phyloP scores from a whole-genome alignment of 2,113 vertebrate species.

The Sphaerodactylus townsendi region DNA sequence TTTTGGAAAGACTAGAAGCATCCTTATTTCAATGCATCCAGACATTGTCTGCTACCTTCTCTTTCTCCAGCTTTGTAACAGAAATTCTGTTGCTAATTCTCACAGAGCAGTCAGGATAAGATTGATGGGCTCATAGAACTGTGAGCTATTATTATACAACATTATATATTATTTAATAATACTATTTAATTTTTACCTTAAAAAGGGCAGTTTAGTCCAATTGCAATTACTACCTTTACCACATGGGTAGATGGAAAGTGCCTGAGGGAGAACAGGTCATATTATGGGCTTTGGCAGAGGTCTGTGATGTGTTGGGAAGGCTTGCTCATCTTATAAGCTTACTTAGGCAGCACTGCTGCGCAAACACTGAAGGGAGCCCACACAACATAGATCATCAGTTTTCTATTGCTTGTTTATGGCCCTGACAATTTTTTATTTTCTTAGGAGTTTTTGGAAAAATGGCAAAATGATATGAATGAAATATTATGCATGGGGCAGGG shows the following conservation, averaged over 20 bases:
- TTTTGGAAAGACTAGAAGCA: too few relatives aligned
- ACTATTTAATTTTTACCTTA: background rate
- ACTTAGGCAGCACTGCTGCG: constrained; percentile 5
- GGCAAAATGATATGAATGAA: constrained; percentile 1
- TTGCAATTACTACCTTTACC: background rate
- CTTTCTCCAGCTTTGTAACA: background rate
- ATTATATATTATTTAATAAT: background rate
- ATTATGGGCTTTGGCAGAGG: constrained; percentile 22
- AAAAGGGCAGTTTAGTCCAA: background rate
- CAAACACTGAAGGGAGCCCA: background rate
- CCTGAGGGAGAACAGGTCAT: constrained; percentile 15
- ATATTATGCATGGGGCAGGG: background rate
- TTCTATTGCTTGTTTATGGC: constrained; percentile 27
- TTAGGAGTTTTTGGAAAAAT: background rate
- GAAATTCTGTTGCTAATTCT: background rate
- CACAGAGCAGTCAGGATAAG: background rate
- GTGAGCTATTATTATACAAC: background rate
- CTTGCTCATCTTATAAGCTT: constrained; percentile 36
- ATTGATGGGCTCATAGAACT: background rate
- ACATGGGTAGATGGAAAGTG: background rate
- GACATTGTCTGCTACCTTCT: background rate
- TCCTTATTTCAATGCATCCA: too few relatives aligned
- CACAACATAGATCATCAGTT: background rate
- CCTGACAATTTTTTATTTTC: constrained; percentile 42
- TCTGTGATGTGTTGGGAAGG: background rate